Percentiles rank a stretch among this genome's conserved stretches.
Evolutionary conservation across 1,140 invertebrate species (phyloP).

Genomic region (Bombus superbus): DNA sequence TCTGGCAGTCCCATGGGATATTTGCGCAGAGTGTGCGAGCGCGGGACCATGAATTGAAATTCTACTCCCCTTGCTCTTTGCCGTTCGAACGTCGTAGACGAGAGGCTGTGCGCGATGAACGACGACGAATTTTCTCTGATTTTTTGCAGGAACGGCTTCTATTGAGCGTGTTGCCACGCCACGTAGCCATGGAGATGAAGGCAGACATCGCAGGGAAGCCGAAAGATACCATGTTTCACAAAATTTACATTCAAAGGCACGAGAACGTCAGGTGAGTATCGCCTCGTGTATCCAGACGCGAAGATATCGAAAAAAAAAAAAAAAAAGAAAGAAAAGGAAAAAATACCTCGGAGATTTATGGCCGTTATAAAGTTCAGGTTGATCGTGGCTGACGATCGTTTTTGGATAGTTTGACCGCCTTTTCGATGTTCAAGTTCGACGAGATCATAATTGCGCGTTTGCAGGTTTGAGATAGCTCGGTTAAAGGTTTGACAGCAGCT

Average conservation of each 20-base stretch:
- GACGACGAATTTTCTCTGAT: conserved; percentile 21
- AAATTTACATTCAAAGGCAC: conserved; percentile 98
- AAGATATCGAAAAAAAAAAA: background rate
- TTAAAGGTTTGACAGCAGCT: too few species aligned
- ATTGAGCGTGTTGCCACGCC: conserved; percentile 95
- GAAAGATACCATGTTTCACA: conserved; percentile 97
- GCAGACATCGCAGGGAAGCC: conserved; percentile 96
- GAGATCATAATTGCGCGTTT: too few species aligned
- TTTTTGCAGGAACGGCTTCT: conserved; percentile 92
- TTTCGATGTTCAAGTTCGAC: too few species aligned
- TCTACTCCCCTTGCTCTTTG: conserved; percentile 11
- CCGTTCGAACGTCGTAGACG: background rate
- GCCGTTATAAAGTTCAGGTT: too few species aligned
- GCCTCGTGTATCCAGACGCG: background rate
- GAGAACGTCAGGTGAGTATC: conserved; percentile 94
- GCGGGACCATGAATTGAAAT: background rate
- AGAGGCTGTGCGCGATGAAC: background rate
- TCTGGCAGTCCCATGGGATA: background rate
- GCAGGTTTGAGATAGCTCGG: too few species aligned
- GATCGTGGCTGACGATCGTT: too few species aligned
- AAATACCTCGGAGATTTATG: too few species aligned
- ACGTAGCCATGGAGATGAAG: conserved; percentile 99
- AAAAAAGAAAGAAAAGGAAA: too few species aligned
- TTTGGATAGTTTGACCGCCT: too few species aligned
- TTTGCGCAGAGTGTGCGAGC: background rate